Base-by-base conservation (phyloP, 2,113 vertebrate genomes). In the Centropristis striata region DNA sequence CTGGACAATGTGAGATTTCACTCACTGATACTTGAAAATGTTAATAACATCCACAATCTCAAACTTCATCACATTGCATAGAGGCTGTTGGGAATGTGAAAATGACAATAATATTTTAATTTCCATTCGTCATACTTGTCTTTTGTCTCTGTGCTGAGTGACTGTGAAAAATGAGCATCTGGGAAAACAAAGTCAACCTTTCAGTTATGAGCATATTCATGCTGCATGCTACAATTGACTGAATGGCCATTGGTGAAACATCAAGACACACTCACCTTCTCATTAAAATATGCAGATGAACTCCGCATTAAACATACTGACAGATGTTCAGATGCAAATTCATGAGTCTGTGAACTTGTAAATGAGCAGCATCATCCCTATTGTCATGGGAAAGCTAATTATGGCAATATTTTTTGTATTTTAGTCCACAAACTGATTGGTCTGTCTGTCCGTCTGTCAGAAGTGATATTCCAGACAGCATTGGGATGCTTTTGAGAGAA, bases 301-400 rank as follows among this genome's bases (percentile, higher is more conserved):
- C 25, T 77, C 46, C 53, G 63, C 50, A 71, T 77, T 76, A 59
- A 73, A 76, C 72, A 64, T 46, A 13, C 51, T 21, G 77, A 71
- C 84, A 90, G 86, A 85, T 90, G 88, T 85, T 89, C 49, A 0
- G 27, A 85, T 58, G 47, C 67, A 83, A 86, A 89, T 75, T 76
- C 59, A 71, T 50, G 81, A 82, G 61, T 54, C 65, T 47, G 44
- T 84, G 66, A 86, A 81, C 68, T 85, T 81, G 72, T 84, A 80
- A 85, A 88, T 87, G 80, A 84, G 77, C 61, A 53, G 39, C 53
- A 75, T 82, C 66, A 80, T 67, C 41, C 4, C 61, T 65, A 42
- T 39, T 50, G 73, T 84, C 64, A 51, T 25, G 85, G 73, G 72
- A 70, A 28, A 39, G 21, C 25, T 8, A 21, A 39, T 50, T 41